These are phyloP conservation scores for Elgaria multicarinata DNA, from an alignment of 2,113 vertebrate species.

Conservation along the genomic window DNA sequence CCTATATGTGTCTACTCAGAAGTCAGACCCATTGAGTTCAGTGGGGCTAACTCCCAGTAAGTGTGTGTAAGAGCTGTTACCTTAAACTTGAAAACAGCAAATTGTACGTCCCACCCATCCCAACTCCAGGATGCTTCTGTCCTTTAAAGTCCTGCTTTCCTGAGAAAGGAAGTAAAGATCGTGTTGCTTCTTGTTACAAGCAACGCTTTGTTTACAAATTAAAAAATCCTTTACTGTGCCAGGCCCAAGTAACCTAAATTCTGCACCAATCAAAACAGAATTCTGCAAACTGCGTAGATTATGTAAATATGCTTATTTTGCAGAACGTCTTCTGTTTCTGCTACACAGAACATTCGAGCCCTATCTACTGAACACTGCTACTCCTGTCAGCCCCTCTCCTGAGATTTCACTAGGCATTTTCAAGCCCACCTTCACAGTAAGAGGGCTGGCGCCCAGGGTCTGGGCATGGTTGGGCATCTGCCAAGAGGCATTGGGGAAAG, in stretches of 20 bases:
- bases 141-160: not conserved
- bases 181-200: not conserved
- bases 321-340: not conserved
- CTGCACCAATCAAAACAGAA: not conserved
- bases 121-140: not conserved
- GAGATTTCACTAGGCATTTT: not conserved
- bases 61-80: not conserved
- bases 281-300: not conserved
- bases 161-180: not conserved
- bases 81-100: not conserved
- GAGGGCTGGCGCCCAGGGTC: too few relatives aligned
- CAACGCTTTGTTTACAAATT: not conserved
- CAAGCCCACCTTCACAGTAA: not conserved
- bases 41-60: not conserved
- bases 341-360: not conserved
- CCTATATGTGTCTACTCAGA: not conserved
- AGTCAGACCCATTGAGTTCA: not conserved
- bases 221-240: not conserved
- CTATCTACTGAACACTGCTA: not conserved
- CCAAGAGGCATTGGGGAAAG: too few relatives aligned
- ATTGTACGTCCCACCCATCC: not conserved
- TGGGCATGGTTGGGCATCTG: too few relatives aligned
- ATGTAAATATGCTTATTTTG: not conserved
- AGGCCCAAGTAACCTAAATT: not conserved
- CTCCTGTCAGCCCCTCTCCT: not conserved